Evolutionary conservation across 2,797 vertebrate species (phyloP), one percentile per base, ranked within the genome.

Genomic region (Eurystomus glaucurus): DNA sequence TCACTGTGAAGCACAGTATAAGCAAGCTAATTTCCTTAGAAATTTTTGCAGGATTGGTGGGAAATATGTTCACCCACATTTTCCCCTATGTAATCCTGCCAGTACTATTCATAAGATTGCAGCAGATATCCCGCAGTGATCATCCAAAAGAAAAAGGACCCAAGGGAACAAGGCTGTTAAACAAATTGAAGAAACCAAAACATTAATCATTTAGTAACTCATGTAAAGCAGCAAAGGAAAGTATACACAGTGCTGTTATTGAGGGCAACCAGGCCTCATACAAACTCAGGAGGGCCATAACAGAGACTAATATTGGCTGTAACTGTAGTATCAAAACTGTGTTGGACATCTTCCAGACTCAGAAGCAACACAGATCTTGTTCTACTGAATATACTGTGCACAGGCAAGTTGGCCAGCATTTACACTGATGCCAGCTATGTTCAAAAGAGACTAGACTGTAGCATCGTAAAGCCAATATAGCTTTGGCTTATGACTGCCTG

Each of bases 1-100:
- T 96, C 14, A 23, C 88, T 94, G 52, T 70, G 50, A 94, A 80
- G 39, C 55, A 55, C 52, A 43, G 41, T 61, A 48, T 75, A 41
- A 92, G 20, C 1, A 8, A 94, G 33, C 22, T 92, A 81, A 55
- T 90, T 86, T 96, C 65, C 37, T 78, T 46, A 68, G 68, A 91
- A 93, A 86, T 90, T 93, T 88, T 95, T 90, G 43, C 48, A 65
- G 33, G 28, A 68, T 78, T 88, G 12, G 33, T 88, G 64, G 69
- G 33, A 88, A 80, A 90, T 66, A 71, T 8, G 8, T 81, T 90
- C 52, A 83, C 41, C 41, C n/a, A 52, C 23, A 35, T 80, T 94
- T 83, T 5, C 52, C 33, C 19, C 7, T 31, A 37, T 65, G 72
- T 45, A 81, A 86, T 88, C 50, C 52, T 81, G 72, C 25, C 57